Percentiles rank a stretch among this genome's conserved stretches.
Evolutionary conservation across 2,888 invertebrate species (phyloP).

Genomic region (Morpho achilles): DNA sequence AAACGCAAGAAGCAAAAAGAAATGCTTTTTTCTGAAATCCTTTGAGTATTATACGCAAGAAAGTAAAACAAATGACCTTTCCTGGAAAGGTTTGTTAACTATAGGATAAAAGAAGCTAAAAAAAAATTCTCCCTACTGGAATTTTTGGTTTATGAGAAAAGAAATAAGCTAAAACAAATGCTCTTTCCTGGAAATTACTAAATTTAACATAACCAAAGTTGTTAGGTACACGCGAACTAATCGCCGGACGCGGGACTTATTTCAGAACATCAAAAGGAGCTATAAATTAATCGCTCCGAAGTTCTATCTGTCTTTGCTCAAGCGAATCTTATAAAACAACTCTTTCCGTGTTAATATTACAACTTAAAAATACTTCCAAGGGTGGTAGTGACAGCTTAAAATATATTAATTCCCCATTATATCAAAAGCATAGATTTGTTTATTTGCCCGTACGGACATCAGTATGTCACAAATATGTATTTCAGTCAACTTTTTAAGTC

Average conservation of each 20-base stretch:
- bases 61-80: too few species aligned
- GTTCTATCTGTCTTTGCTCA: slow-evolving; percentile 28
- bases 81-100: too few species aligned
- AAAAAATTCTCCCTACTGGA: too few species aligned
- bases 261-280: slow-evolving; percentile 29
- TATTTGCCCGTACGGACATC: too few species aligned
- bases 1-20: too few species aligned
- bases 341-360: neutral
- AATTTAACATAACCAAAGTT: neutral
- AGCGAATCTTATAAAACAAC: slow-evolving; percentile 22
- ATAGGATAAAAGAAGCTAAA: too few species aligned
- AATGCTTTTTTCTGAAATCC: too few species aligned
- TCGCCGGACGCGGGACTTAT: slow-evolving; percentile 10
- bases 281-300: slow-evolving; percentile 25
- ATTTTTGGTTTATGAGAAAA: too few species aligned
- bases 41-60: too few species aligned
- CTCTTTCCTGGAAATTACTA: neutral
- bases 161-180: too few species aligned
- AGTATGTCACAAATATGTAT: too few species aligned
- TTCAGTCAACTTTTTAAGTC: too few species aligned
- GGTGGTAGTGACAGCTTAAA: neutral
- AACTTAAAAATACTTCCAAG: neutral
- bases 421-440: neutral
- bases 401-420: neutral
- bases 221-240: neutral